A percentile compares a stretch with the other conserved stretches of the same genome.
These are phyloP conservation scores for Pogonus chalceus DNA, from an alignment of 1,140 invertebrate genomes.

Conservation along the genomic window DNA sequence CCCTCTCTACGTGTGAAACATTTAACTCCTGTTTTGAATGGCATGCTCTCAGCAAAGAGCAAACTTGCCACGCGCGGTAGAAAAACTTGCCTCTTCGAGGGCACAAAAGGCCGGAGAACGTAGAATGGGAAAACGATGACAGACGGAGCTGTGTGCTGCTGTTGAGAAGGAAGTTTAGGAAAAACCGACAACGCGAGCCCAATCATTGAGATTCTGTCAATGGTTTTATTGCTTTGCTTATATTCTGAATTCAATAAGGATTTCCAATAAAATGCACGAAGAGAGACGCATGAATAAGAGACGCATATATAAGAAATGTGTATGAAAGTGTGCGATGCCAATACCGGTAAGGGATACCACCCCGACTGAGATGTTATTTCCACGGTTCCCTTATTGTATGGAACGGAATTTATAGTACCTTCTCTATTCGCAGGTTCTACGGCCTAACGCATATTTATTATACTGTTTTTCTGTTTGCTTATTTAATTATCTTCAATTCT, in stretches of 20 bases:
- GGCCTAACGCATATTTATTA: too few species aligned
- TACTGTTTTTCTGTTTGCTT: too few species aligned
- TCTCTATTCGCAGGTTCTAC: too few species aligned
- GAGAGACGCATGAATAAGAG: too few species aligned
- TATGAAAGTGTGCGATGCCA: too few species aligned
- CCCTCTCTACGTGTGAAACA: too few species aligned
- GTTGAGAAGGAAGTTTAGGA: neutral
- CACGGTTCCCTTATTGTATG: neutral
- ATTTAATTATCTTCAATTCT: too few species aligned
- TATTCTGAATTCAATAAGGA: conserved; percentile 31
- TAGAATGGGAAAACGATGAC: neutral
- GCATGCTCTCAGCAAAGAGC: too few species aligned
- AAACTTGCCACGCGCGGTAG: too few species aligned
- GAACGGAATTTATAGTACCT: conserved; percentile 4
- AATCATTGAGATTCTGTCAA: conserved; percentile 27
- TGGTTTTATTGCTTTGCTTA: conserved; percentile 32
- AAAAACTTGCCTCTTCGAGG: too few species aligned
- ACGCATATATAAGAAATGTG: too few species aligned
- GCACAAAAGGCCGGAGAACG: neutral
- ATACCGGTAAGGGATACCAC: neutral
- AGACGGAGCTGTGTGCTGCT: neutral
- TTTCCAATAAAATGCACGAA: conserved; percentile 18
- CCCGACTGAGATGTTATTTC: conserved; percentile 1
- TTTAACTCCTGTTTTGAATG: too few species aligned
- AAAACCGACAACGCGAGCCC: neutral